phyloP scores from a whole-genome alignment of 2,113 vertebrate species.

The Addax nasomaculatus region DNA sequence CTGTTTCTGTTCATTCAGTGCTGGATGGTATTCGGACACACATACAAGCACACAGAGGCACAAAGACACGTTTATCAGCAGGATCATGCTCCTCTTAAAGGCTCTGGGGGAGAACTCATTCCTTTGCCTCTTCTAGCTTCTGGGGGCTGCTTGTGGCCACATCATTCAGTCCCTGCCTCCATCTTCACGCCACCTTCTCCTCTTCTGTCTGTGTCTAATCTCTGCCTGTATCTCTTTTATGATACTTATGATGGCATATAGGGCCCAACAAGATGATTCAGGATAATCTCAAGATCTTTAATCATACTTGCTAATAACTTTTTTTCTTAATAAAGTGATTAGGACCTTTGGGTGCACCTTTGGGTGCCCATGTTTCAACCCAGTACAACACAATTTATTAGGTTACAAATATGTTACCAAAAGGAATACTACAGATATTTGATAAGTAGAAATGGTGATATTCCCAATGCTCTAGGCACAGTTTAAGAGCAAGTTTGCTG shows the following conservation, averaged over 20 bases:
- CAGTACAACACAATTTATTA: not conserved
- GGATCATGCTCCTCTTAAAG: no score
- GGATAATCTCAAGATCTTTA: not conserved
- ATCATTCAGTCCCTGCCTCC: not conserved
- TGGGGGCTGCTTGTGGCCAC: not conserved
- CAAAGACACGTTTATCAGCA: not conserved
- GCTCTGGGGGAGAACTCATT: not conserved
- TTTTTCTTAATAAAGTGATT: not conserved
- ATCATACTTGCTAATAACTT: not conserved
- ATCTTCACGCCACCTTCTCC: not conserved
- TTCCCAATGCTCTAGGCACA: not conserved
- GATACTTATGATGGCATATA: not conserved
- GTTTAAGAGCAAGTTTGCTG: not conserved
- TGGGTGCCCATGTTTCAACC: not conserved
- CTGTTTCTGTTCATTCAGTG: not conserved
- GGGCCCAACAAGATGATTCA: not conserved
- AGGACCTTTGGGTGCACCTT: not conserved
- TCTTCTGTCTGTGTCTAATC: not conserved
- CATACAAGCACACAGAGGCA: not conserved
- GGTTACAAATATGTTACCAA: not conserved
- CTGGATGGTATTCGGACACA: not conserved
- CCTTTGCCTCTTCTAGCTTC: not conserved
- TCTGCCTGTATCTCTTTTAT: not conserved
- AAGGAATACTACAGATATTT: not conserved
- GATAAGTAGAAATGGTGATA: not conserved